Percentiles rank a stretch among this genome's conserved stretches.
Conservation (phyloP, 2,888 invertebrate genomes). For the Calliphora vomitoria region DNA sequence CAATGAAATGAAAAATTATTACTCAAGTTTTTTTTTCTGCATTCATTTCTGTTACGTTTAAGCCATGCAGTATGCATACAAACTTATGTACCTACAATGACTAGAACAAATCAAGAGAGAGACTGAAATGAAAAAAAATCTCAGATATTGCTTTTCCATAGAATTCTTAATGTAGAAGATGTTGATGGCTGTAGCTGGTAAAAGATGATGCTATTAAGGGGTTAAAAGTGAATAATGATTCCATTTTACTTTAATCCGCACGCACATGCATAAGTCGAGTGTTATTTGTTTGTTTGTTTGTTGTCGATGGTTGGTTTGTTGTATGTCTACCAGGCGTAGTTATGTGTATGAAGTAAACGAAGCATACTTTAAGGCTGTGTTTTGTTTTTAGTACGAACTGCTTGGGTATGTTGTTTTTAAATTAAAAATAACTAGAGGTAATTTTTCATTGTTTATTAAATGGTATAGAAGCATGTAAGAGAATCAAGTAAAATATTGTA, state of each 20-base stretch:
- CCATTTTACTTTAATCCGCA: slow-evolving; percentile 47
- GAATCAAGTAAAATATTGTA: neutral
- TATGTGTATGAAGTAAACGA: slow-evolving; percentile 57
- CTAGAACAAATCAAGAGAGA: neutral
- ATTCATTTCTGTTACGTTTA: slow-evolving; percentile 15
- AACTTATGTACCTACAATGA: neutral
- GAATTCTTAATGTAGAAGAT: slow-evolving; percentile 35
- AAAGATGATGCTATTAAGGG: slow-evolving; percentile 62
- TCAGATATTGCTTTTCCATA: slow-evolving; percentile 55
- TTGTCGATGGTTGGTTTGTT: slow-evolving; percentile 15
- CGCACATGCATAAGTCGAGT: slow-evolving; percentile 49
- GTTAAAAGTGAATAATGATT: slow-evolving; percentile 66
- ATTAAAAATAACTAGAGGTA: neutral
- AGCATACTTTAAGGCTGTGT: slow-evolving; percentile 58
- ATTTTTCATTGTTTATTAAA: slow-evolving; percentile 28
- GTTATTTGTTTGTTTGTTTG: slow-evolving; percentile 37
- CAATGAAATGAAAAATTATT: slow-evolving; percentile 71
- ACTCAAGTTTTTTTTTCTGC: slow-evolving; percentile 25
- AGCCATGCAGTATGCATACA: neutral
- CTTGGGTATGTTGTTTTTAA: neutral
- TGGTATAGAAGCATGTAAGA: neutral
- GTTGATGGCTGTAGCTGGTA: neutral
- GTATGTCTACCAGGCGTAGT: slow-evolving; percentile 23
- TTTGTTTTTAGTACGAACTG: neutral
- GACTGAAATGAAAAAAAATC: slow-evolving; percentile 42